A percentile compares a stretch with the other conserved stretches of the same genome.
These are phyloP conservation scores for Pantherophis vulpinus DNA, from an alignment of 2,797 vertebrate genomes.

Conservation along the genomic window DNA sequence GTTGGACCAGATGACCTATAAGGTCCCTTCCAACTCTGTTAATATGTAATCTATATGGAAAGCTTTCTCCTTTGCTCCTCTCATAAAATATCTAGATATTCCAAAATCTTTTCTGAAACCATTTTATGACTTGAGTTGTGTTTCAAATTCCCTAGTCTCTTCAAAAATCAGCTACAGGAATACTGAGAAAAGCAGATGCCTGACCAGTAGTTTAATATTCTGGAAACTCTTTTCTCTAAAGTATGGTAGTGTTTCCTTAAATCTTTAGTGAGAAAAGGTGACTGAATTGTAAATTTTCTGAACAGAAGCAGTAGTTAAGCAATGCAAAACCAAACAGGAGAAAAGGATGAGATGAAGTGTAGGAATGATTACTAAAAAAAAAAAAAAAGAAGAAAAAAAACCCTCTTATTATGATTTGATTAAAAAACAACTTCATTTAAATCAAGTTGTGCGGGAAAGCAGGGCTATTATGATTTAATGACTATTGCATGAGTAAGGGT, in stretches of 20 bases:
- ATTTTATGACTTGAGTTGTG: not conserved
- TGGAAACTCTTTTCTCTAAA: not conserved
- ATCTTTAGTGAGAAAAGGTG: not conserved
- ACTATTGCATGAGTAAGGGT: not conserved
- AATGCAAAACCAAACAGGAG: not conserved
- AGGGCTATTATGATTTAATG: not conserved
- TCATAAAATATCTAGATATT: not conserved
- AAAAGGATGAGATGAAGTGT: not conserved
- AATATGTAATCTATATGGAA: not conserved
- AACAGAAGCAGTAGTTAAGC: not conserved
- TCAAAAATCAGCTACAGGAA: not conserved
- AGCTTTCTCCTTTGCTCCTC: not conserved
- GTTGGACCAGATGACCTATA: too few relatives aligned
- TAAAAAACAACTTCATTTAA: conserved; percentile 5
- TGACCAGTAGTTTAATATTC: not conserved
- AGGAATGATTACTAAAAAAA: not conserved
- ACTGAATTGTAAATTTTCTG: not conserved
- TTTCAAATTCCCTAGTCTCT: not conserved
- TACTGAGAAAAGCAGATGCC: not conserved
- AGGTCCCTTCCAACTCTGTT: too few relatives aligned
- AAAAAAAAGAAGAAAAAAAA: not conserved
- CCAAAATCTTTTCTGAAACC: not conserved
- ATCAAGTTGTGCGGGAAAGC: not conserved
- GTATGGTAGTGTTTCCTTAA: not conserved
- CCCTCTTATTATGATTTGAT: not conserved